Evolutionary conservation across 2,888 invertebrate genomes (phyloP).

Genomic region (Drosophila bunnanda): DNA sequence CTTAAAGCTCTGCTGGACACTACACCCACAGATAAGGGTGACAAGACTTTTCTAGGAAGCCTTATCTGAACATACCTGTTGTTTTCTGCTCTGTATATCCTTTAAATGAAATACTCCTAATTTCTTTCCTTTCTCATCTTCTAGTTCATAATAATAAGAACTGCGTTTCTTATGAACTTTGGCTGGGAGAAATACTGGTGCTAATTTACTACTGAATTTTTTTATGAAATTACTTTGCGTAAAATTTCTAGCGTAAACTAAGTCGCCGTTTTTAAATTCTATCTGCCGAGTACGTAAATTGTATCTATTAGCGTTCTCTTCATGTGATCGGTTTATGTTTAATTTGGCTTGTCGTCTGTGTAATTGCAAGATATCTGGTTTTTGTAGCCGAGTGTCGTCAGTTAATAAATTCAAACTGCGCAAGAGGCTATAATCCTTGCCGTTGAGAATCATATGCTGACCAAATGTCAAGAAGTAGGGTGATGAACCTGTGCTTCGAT

Average conservation of each 20-base stretch:
- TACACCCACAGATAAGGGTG: too few species aligned
- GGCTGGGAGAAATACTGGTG: too few species aligned
- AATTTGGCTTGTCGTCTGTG: constrained; percentile 3
- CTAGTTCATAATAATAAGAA: too few species aligned
- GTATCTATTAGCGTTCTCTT: background rate
- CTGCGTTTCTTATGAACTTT: too few species aligned
- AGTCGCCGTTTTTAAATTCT: background rate
- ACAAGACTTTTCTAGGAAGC: too few species aligned
- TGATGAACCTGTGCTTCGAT: background rate
- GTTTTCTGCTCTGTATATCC: too few species aligned
- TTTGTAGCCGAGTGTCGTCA: background rate
- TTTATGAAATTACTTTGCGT: background rate
- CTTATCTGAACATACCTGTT: too few species aligned
- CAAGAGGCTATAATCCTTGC: background rate
- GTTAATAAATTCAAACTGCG: background rate
- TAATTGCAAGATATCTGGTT: background rate
- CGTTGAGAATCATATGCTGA: background rate
- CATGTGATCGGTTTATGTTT: background rate
- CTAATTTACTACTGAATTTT: too few species aligned
- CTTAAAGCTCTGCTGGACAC: too few species aligned
- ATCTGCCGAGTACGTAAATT: background rate
- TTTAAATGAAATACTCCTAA: too few species aligned
- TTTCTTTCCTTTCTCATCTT: too few species aligned
- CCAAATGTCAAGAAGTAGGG: background rate
- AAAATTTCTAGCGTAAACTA: background rate